Evolutionary conservation across 2,113 vertebrate species (phyloP), one percentile per base, ranked within the genome.

Genomic region (Pelvicachromis taeniatus): DNA sequence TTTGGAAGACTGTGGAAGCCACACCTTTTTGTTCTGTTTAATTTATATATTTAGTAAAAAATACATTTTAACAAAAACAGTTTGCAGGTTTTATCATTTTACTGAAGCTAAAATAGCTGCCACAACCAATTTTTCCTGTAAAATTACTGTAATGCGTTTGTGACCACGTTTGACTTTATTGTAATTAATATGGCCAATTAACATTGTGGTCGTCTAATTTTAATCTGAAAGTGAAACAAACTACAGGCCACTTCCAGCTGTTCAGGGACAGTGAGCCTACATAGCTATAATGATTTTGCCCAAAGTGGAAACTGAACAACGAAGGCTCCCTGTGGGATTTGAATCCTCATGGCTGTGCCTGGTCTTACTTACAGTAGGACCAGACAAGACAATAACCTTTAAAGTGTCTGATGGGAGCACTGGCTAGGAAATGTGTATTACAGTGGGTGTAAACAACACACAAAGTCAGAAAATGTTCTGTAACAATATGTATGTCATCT

Each of bases 351-450:
- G 7, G 53, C 14, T 55, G 29, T 35, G 33, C 35, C 70, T 79
- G 31, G 11, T 85, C 82, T 88, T 77, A 82, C 73, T 84, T 90
- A 87, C n/a, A 84, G 26, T 70, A 38, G 0, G 26, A 33, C 85
- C 58, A 78, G 19, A 78, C 0, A 33, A 63, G 55, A 87, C 61
- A 0, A n/a, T 42, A 78, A 26, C 33, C 12, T 42, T 58, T 45
- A 48, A 52, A 33, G 16, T 21, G 26, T n/a, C 21, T 31, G n/a
- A 29, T 31, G 21, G 17, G 26, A 40, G 0, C 33, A 55, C 68
- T 31, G 23, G 26, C 0, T 19, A 31, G 70, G 45, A n/a, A 11
- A 75, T 1, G 10, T 52, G 26, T 50, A 31, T 52, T 52, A 12
- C 17, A 75, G 26, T 52, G 70, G 17, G 17, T 10, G n/a, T 75